Evolutionary conservation across 2,888 invertebrate species (phyloP), one percentile per base, ranked within the genome.

Genomic region (Patella depressa): DNA sequence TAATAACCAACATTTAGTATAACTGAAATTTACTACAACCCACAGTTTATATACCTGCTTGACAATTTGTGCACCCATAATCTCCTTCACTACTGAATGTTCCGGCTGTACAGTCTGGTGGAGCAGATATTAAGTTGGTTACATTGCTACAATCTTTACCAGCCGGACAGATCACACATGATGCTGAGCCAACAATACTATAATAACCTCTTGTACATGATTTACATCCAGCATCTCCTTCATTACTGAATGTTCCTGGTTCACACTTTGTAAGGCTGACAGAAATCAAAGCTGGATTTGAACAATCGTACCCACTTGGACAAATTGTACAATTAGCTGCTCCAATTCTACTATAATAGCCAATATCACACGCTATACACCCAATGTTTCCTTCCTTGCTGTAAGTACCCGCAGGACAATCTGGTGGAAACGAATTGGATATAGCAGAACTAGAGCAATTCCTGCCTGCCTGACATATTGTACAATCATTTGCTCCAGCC

Each of bases 31-130:
- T 54, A 53, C 34, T 29, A 15, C 57, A 34, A n/a, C 53, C 34
- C 57, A n/a, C 19, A 57, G 45, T 24, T 17, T 59, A 74, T 79
- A 74, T 81, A 84, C 89, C 89, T 57, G 82, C 81, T 1, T 84
- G 78, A 82, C 89, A 89, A 3, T 77, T 75, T 3, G 74, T 78
- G 78, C 89, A 89, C 19, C 78, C 72, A 5, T 83, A 81, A 45
- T 86, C 80, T 14, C 85, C 84, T 12, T 81, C 81, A 3, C 80
- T 72, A 72, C 88, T 87, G 84, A 87, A 89, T 53, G 79, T 81
- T 14, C 88, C 88, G 0, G 83, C 80, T 0, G 82, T 80, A 84
- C 90, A 90, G 14, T 76, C 77, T 9, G 84, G 82, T 17, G 85
- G 85, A 3, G 84, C 78, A 17, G 83, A 69, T 9, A 81, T 78